A percentile compares a stretch with the other conserved stretches of the same genome.
Conservation (phyloP, 2,888 invertebrate species). For the Acholoe squamosa region DNA sequence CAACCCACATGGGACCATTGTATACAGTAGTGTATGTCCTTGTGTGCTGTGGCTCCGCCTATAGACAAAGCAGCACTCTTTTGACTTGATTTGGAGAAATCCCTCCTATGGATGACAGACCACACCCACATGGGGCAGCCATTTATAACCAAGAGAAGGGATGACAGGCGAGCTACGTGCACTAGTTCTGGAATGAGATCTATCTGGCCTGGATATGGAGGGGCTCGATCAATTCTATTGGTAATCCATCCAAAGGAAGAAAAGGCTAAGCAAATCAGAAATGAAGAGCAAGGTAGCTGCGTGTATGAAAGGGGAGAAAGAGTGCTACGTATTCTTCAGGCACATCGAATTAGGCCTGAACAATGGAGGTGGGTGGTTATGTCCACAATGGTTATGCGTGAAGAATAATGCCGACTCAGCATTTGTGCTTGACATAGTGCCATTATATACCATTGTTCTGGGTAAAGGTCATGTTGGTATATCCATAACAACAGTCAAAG, state of each 20-base stretch:
- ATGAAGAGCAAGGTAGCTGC: background rate
- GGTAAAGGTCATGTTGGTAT: background rate
- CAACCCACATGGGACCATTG: background rate
- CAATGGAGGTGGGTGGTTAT: background rate
- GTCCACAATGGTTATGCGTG: background rate
- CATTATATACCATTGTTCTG: background rate
- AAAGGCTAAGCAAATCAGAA: background rate
- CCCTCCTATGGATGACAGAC: background rate
- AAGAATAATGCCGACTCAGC: constrained; percentile 2
- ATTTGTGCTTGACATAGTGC: background rate
- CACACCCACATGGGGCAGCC: constrained; percentile 15
- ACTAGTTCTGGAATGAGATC: background rate
- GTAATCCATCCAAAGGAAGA: background rate
- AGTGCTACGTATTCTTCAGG: too few relatives aligned
- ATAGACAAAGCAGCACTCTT: background rate
- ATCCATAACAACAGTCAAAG: background rate
- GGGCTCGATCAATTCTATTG: background rate
- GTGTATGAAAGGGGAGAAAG: background rate
- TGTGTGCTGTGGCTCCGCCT: background rate
- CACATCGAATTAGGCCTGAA: too few relatives aligned
- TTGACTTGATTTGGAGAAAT: background rate
- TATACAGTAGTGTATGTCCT: background rate
- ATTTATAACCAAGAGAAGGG: background rate
- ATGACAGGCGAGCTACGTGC: background rate
- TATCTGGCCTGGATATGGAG: background rate